These are phyloP conservation scores for Danio rerio DNA, from an alignment of 2,113 vertebrate species.

Conservation along the genomic window DNA sequence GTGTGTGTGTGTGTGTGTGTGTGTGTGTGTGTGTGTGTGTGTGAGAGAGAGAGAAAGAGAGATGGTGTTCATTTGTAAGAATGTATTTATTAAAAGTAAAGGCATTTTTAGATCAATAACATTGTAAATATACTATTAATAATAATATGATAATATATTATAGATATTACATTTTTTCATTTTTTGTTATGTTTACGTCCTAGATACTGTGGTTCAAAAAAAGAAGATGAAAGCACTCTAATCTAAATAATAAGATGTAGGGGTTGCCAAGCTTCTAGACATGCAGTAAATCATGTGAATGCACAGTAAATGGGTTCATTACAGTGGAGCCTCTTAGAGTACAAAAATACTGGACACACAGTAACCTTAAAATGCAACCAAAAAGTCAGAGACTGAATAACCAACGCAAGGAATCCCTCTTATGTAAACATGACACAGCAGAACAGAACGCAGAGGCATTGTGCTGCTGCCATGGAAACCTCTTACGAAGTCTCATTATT, in stretches of 20 bases:
- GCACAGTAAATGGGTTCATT: neutral
- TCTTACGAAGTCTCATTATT: constrained; percentile 21
- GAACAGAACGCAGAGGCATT: constrained; percentile 25
- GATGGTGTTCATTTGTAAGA: no score
- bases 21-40: no score
- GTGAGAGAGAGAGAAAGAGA: no score
- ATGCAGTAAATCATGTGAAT: neutral
- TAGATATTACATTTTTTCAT: neutral
- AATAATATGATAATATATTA: neutral
- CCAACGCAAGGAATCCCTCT: constrained; percentile 4
- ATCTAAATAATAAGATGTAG: neutral
- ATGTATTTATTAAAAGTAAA: no score
- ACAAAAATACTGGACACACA: neutral
- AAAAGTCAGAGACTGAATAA: constrained; percentile 25
- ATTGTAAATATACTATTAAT: no score
- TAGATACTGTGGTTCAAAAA: no score
- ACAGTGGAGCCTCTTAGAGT: neutral
- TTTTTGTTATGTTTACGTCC: neutral
- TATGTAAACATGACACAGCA: constrained; percentile 41
- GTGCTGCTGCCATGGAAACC: constrained; percentile 35
- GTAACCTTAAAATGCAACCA: neutral
- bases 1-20: no score
- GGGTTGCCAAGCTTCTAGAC: neutral
- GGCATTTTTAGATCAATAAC: no score
- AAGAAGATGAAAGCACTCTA: neutral